Evolutionary conservation across 2,113 vertebrate species (phyloP).

Genomic region (western clawed frog (Xenopus tropicalis)): UCB_Xtro_10.0 CM004450.2:101653501-101654000

Average conservation of each 20-base stretch:
- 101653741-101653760: not conserved
- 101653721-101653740: conserved; percentile 10
- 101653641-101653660: too few species aligned
- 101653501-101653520: too few species aligned
- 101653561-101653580: too few species aligned
- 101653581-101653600: not conserved
- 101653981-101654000: not conserved
- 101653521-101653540: too few species aligned
- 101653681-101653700: conserved; percentile 18
- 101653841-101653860: not conserved
- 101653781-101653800: not conserved
- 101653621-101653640: too few species aligned
- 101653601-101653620: too few species aligned
- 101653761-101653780: not conserved
- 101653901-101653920: conserved; percentile 24
- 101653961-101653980: not conserved
- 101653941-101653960: conserved; percentile 17
- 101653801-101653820: too few species aligned
- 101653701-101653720: conserved; percentile 13
- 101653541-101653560: too few species aligned
- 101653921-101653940: conserved; percentile 3
- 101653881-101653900: not conserved
- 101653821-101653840: too few species aligned
- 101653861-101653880: too few species aligned
- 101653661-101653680: conserved; percentile 11